Conservation (phyloP, 2,888 invertebrate species). For the Dioctria linearis region DNA sequence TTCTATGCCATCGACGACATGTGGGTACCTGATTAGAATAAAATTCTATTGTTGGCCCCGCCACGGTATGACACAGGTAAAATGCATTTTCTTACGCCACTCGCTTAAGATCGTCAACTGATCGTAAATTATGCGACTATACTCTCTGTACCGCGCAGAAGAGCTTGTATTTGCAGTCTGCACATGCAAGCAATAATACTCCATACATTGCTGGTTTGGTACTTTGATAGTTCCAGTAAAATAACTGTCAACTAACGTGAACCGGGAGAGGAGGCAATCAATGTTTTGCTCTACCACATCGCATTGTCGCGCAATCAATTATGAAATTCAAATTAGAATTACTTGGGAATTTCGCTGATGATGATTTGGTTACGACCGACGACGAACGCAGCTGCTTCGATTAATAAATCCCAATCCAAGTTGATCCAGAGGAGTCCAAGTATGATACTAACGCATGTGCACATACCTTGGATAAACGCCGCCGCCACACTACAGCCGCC, state of each 20-base stretch:
- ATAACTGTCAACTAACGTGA: background rate
- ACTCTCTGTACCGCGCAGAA: too few relatives aligned
- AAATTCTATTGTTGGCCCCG: conserved; percentile 6
- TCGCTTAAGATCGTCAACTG: conserved; percentile 11
- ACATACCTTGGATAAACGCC: too few relatives aligned
- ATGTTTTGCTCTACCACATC: background rate
- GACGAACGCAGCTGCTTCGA: background rate
- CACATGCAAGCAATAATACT: too few relatives aligned
- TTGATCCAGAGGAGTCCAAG: too few relatives aligned
- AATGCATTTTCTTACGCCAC: conserved; percentile 20
- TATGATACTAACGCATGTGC: too few relatives aligned
- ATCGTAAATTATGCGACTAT: background rate
- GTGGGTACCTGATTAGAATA: conserved; percentile 25
- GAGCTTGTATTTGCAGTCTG: too few relatives aligned
- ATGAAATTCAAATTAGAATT: conserved; percentile 27
- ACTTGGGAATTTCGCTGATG: background rate
- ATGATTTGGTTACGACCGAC: background rate
- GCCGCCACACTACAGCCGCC: background rate
- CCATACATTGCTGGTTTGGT: background rate
- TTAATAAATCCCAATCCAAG: background rate
- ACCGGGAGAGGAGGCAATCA: background rate
- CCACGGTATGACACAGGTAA: background rate
- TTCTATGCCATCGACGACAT: conserved; percentile 4
- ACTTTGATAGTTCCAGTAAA: background rate
- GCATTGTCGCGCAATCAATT: background rate